Evolutionary conservation across 1,140 invertebrate species (phyloP).

Genomic region (Stenopsyche tienmushanensis): DNA sequence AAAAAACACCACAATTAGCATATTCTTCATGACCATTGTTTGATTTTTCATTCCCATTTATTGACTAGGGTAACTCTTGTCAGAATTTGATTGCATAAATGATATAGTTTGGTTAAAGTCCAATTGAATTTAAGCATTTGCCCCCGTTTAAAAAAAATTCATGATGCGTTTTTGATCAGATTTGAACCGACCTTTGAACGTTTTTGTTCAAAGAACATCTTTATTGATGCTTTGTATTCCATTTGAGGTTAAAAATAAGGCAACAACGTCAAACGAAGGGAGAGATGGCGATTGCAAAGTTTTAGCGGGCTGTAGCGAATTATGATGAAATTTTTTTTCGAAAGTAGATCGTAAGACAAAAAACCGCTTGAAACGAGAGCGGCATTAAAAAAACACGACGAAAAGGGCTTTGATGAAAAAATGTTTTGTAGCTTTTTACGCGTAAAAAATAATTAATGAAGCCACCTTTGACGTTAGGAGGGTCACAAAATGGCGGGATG

Average conservation of each 20-base stretch:
- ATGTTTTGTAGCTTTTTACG: constrained; percentile 42
- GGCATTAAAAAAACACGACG: constrained; percentile 32
- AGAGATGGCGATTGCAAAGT: constrained; percentile 21
- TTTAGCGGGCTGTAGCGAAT: constrained; percentile 5
- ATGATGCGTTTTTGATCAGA: too few relatives aligned
- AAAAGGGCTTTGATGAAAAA: constrained; percentile 35
- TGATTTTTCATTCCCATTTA: too few relatives aligned
- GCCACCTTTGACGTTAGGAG: constrained; percentile 39
- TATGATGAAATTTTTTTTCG: constrained; percentile 4
- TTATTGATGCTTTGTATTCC: too few relatives aligned
- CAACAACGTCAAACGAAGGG: too few relatives aligned
- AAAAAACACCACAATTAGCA: constrained; percentile 41
- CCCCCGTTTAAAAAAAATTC: too few relatives aligned
- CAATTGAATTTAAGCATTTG: too few relatives aligned
- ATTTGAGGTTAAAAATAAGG: too few relatives aligned
- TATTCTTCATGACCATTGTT: constrained; percentile 21
- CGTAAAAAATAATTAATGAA: constrained; percentile 42
- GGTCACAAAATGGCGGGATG: constrained; percentile 21
- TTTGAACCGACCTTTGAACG: too few relatives aligned
- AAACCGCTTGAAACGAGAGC: constrained; percentile 33
- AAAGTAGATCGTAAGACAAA: constrained; percentile 32
- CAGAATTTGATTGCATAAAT: too few relatives aligned
- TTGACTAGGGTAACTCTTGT: too few relatives aligned
- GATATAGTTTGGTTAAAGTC: too few relatives aligned
- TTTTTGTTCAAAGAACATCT: too few relatives aligned